Conservation (phyloP, 2,888 invertebrate species). For the Brachypalpus laphriformis region DNA sequence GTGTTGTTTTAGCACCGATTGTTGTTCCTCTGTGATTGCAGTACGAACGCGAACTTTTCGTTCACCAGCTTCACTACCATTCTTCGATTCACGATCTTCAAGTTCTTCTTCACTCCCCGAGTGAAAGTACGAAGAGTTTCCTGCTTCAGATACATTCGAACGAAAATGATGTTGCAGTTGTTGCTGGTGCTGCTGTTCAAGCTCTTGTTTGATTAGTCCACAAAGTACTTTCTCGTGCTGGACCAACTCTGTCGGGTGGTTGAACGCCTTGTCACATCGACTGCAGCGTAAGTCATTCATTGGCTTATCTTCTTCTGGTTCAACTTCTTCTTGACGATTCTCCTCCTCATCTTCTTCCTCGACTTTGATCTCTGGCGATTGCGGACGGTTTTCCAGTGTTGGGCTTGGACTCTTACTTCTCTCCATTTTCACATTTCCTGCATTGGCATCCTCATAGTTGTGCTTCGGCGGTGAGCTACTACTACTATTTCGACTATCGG, state of each 20-base stretch:
- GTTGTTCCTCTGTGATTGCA: constrained; percentile 96
- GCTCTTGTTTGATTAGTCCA: constrained; percentile 83
- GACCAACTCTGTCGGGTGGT: constrained; percentile 85
- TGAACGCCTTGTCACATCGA: constrained; percentile 85
- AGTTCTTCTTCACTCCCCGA: constrained; percentile 87
- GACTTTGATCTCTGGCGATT: constrained; percentile 76
- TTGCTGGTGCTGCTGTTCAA: constrained; percentile 87
- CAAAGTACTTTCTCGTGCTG: constrained; percentile 89
- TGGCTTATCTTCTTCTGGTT: constrained; percentile 24
- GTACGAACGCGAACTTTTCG: constrained; percentile 95
- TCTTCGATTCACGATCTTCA: constrained; percentile 84
- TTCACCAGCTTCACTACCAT: constrained; percentile 85
- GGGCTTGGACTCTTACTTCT: constrained; percentile 40
- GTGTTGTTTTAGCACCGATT: constrained; percentile 93
- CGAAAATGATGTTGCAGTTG: constrained; percentile 74
- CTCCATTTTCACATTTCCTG: constrained; percentile 47
- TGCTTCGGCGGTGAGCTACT: constrained; percentile 59
- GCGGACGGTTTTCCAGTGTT: constrained; percentile 83
- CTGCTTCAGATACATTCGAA: constrained; percentile 64
- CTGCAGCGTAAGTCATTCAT: constrained; percentile 83
- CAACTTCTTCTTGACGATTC: constrained; percentile 78
- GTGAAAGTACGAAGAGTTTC: constrained; percentile 76
- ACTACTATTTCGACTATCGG: constrained; percentile 65
- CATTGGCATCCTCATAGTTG: constrained; percentile 61
- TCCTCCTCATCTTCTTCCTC: constrained; percentile 70